Base-by-base conservation (phyloP, 2,888 invertebrate genomes). In the Dasypogon diadema region DNA sequence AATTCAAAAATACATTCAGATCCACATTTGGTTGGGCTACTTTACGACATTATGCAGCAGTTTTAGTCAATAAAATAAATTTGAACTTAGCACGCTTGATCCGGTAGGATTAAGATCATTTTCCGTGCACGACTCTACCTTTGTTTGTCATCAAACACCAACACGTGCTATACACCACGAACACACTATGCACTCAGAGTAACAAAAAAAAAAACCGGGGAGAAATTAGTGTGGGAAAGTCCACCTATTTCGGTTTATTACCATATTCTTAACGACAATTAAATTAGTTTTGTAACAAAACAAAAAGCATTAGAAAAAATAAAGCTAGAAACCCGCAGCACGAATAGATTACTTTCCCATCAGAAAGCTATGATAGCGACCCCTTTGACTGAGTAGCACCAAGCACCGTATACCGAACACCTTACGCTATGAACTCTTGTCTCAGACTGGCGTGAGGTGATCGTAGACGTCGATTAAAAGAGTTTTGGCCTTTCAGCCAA, bases 381-480 rank as follows among this genome's bases (percentile, higher is more conserved):
- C 51, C 24, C 58, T 16, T n/a, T 30, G 30, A 30, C 8, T 8
- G 30, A 30, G 30, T 5, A 30, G 30, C 8, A 30, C 30, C 30
- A 8, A 30, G 30, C 8, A 6, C 18, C 22, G 55, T 6, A 18
- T 26, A 30, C 16, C 34, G 63, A 63, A 63, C 46, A 65, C 65
- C 65, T 65, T 65, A 16, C 42, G 24, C 48, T 22, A 10, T 65
- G 46, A 65, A 65, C 26, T 65, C 65, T 65, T 24, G 65, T 24
- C 65, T 65, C 65, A 22, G 18, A 65, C 65, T 65, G 65, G 65
- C 65, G 65, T 37, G 65, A 72, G 70, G 75, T 60, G 75, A 75
- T 75, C 76, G 55, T 48, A 72, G 54, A 74, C 72, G 63, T 37
- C 76, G 76, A 76, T 76, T 74, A 76, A 76, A 76, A 76, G 74